Evolutionary conservation across 2,113 vertebrate genomes (phyloP), one percentile per base, ranked within the genome.

Genomic region (Poeciliopsis occidentalis): DNA sequence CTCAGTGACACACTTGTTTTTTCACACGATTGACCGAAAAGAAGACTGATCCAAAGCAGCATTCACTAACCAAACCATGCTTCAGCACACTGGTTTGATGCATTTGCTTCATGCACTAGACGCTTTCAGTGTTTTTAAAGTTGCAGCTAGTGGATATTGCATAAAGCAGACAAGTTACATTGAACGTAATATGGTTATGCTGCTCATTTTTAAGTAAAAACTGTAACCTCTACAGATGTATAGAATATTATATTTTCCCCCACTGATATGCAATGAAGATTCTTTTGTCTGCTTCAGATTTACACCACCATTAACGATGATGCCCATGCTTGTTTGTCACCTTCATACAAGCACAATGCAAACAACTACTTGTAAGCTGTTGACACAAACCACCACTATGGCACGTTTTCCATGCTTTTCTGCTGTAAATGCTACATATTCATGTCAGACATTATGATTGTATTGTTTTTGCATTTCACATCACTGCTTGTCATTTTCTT

Each of bases 401-500:
- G 10, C 63, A 65, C 1, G 12, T 12, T 34, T 37, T 11, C 6
- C 31, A 37, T 34, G 51, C 8, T 64, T 75, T 60, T n/a, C 26
- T 12, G 2, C 12, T 37, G 22, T 3, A 57, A 57, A 57, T 57
- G 17, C 44, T 47, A 47, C 4, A 47, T n/a, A 57, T 57, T 8
- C 10, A 7, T 57, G 64, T 31, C 15, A 51, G 41, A 15, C 17
- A 54, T 24, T 32, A 57, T 27, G 19, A 13, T n/a, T 27, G 37
- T 44, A 57, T 71, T 76, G 26, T 0, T 57, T 57, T 71, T 73
- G 22, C 44, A 76, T 37, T 65, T 63, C 2, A 17, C 26, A 1
- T 32, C 60, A 4, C 57, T 68, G 1, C 69, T 39, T 84, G 78
- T 89, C 41, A 3, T 64, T 86, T 57, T 87, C 82, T 83, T 67